Evolutionary conservation across 2,797 vertebrate genomes (phyloP).

Genomic region (Gallinago nigripennis): DNA sequence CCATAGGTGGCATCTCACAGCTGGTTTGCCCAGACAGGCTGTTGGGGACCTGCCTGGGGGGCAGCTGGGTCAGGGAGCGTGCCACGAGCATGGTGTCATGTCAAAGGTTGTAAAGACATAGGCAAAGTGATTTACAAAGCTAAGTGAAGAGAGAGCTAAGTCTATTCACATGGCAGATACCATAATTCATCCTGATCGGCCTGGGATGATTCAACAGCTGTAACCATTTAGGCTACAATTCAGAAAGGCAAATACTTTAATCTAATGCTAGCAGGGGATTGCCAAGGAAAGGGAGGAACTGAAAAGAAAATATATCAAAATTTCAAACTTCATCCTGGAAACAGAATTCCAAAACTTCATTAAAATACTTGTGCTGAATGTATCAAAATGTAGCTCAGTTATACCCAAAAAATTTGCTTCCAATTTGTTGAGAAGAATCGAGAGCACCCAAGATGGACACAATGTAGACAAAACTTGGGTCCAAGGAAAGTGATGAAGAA

Average conservation of each 20-base stretch:
- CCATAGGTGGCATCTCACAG: neutral
- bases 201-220: slow-evolving; percentile 66
- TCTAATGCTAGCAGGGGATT: slow-evolving; percentile 28
- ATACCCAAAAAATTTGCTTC: neutral
- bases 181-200: slow-evolving; percentile 60
- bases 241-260: slow-evolving; percentile 62
- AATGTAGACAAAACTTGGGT: neutral
- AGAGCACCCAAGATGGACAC: neutral
- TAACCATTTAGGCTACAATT: slow-evolving; percentile 62
- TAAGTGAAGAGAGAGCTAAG: slow-evolving; percentile 30
- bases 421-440: neutral
- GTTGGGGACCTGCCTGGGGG: neutral
- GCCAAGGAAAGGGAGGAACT: slow-evolving; percentile 61
- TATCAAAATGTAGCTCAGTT: slow-evolving; percentile 18
- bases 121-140: slow-evolving; percentile 41
- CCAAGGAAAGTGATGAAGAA: neutral
- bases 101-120: slow-evolving; percentile 38
- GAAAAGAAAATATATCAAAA: slow-evolving; percentile 63
- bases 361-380: neutral
- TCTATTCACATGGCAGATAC: slow-evolving; percentile 56
- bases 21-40: neutral
- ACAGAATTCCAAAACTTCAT: slow-evolving; percentile 46
- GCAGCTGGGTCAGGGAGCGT: neutral
- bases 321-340: slow-evolving; percentile 45
- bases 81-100: neutral